Evolutionary conservation across 2,888 invertebrate genomes (phyloP).

Genomic region (Epinotia demarniana): DNA sequence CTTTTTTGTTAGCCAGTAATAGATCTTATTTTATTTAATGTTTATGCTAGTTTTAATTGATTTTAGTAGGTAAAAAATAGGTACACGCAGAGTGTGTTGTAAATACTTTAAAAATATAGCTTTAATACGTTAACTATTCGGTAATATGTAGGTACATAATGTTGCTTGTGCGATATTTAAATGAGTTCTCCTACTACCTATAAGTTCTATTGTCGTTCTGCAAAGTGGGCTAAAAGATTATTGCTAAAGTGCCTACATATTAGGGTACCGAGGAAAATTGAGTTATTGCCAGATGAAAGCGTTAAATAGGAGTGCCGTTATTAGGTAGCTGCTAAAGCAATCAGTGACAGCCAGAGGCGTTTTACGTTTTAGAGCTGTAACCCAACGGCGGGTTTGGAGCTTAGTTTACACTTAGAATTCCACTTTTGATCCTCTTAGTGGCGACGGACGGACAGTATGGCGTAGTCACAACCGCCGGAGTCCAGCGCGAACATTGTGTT

Average conservation of each 20-base stretch:
- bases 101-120: no score
- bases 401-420: slow-evolving; percentile 14
- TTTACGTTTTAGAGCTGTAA: slow-evolving; percentile 40
- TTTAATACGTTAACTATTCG: no score
- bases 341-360: slow-evolving; percentile 52
- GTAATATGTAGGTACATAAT: no score
- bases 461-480: not conserved
- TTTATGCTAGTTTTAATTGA: no score
- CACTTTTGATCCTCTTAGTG: slow-evolving; percentile 25
- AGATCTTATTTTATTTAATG: no score
- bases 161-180: slow-evolving; percentile 23
- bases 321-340: slow-evolving; percentile 62
- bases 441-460: slow-evolving; percentile 13
- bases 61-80: no score
- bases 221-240: slow-evolving; percentile 34
- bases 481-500: not conserved
- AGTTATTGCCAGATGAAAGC: slow-evolving; percentile 59
- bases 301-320: slow-evolving; percentile 56
- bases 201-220: slow-evolving; percentile 9
- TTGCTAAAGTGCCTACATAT: slow-evolving; percentile 47
- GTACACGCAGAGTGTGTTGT: no score
- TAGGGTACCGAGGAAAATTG: slow-evolving; percentile 47
- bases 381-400: slow-evolving; percentile 21
- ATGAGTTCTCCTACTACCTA: not conserved
- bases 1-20: no score